Conservation (phyloP, 2,113 vertebrate species). For the Suricata suricatta region DNA sequence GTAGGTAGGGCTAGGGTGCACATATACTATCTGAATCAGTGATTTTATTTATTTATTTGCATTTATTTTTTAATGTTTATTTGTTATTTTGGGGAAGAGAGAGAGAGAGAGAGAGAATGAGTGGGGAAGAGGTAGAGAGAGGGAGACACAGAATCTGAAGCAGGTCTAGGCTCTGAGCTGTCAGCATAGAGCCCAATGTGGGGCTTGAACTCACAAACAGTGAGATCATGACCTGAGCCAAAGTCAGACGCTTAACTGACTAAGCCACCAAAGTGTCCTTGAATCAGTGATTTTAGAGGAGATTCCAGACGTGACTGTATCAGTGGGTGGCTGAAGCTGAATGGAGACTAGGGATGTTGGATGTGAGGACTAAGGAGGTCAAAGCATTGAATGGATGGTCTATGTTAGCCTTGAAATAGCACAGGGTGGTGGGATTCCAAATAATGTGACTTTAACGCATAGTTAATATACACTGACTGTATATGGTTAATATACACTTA, state of each 20-base stretch:
- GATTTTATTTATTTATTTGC: background rate
- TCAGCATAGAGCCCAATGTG: too few relatives aligned
- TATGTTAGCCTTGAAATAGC: background rate
- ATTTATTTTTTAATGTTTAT: too few relatives aligned
- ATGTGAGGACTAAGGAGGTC: background rate
- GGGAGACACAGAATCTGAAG: too few relatives aligned
- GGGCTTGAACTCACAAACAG: too few relatives aligned
- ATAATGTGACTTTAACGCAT: background rate
- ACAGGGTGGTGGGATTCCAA: background rate
- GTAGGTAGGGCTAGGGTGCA: too few relatives aligned
- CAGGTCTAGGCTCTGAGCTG: too few relatives aligned
- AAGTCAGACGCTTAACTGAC: too few relatives aligned
- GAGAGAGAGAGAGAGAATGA: too few relatives aligned
- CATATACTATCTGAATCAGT: background rate
- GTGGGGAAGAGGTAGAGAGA: too few relatives aligned
- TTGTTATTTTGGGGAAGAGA: too few relatives aligned
- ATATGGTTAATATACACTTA: too few relatives aligned
- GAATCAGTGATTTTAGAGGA: background rate
- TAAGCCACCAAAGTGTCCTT: background rate
- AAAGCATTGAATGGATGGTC: background rate
- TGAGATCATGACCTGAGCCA: too few relatives aligned
- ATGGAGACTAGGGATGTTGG: background rate
- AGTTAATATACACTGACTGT: background rate
- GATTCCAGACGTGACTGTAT: background rate
- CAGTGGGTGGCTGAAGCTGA: background rate